Percentiles rank a stretch among this genome's conserved stretches.
These are phyloP conservation scores for Dastarcus helophoroides DNA, from an alignment of 2,888 invertebrate species.

Conservation along the genomic window DNA sequence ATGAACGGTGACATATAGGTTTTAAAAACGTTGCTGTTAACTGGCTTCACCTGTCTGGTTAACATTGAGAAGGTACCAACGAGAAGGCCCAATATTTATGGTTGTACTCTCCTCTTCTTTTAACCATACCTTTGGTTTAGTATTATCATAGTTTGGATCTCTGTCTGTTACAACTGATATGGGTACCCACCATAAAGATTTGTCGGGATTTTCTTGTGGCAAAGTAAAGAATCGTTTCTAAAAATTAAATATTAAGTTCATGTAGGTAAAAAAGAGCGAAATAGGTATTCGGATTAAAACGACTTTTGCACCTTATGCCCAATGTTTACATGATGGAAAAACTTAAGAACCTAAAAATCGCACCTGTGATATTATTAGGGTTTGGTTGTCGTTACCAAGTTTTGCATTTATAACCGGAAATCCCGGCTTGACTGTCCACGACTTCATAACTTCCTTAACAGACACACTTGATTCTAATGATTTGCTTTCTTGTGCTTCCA, in stretches of 20 bases:
- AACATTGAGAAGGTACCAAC: slow-evolving; percentile 55
- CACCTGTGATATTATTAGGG: slow-evolving; percentile 36
- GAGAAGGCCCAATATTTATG: slow-evolving; percentile 23
- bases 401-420: slow-evolving; percentile 52
- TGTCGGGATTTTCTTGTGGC: slow-evolving; percentile 20
- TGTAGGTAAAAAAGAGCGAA: too few relatives aligned
- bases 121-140: slow-evolving; percentile 42
- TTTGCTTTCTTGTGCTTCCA: slow-evolving; percentile 37
- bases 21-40: background rate
- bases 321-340: too few relatives aligned
- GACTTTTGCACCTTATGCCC: too few relatives aligned
- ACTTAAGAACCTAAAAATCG: slow-evolving; percentile 1
- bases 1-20: too few relatives aligned
- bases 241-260: too few relatives aligned
- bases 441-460: slow-evolving; percentile 51
- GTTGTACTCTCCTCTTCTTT: slow-evolving; percentile 30
- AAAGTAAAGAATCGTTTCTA: slow-evolving; percentile 33
- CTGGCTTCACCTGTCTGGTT: slow-evolving; percentile 45
- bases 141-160: slow-evolving; percentile 29
- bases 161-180: slow-evolving; percentile 36
- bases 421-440: slow-evolving; percentile 57
- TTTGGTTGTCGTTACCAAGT: slow-evolving; percentile 34
- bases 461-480: slow-evolving; percentile 33
- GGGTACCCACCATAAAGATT: slow-evolving; percentile 40
- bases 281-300: too few relatives aligned